phyloP scores from a whole-genome alignment of 2,797 vertebrate genomes.

The Halcyon smyrnensis region DNA sequence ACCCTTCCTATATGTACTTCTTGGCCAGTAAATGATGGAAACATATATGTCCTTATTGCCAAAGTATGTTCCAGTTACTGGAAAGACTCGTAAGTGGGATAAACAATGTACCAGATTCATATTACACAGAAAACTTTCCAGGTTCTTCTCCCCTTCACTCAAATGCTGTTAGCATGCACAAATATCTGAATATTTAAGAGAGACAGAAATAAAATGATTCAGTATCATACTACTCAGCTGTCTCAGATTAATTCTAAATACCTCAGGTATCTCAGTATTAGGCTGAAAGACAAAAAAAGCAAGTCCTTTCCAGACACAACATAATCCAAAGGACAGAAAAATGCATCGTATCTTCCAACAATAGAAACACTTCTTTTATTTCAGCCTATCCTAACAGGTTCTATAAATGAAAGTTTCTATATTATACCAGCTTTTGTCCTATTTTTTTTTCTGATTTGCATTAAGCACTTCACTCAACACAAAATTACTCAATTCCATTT shows the following conservation, averaged over 20 bases:
- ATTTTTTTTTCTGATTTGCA: neutral
- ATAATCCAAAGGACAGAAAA: neutral
- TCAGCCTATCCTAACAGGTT: neutral
- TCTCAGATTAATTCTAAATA: neutral
- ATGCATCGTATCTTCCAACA: neutral
- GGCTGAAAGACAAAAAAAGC: slow-evolving; percentile 18
- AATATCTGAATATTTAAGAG: neutral
- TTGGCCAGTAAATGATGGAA: slow-evolving; percentile 68
- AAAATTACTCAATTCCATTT: neutral
- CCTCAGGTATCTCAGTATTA: neutral
- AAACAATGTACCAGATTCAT: slow-evolving; percentile 53
- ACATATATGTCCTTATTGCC: slow-evolving; percentile 60
- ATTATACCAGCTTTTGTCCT: neutral
- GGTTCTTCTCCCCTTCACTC: neutral
- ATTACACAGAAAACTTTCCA: slow-evolving; percentile 55
- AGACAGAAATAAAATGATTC: neutral
- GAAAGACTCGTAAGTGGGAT: slow-evolving; percentile 57
- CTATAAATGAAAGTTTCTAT: neutral
- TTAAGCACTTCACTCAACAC: neutral
- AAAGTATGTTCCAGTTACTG: slow-evolving; percentile 71
- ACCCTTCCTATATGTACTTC: slow-evolving; percentile 68
- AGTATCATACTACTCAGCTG: neutral
- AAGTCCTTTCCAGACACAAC: neutral
- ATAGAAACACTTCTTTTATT: neutral
- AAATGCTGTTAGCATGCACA: neutral